Percentiles rank a stretch among this genome's conserved stretches.
Conservation (phyloP, 35 echinoderm and acorn worm genomes). For the Holothuria glaberrima region DNA sequence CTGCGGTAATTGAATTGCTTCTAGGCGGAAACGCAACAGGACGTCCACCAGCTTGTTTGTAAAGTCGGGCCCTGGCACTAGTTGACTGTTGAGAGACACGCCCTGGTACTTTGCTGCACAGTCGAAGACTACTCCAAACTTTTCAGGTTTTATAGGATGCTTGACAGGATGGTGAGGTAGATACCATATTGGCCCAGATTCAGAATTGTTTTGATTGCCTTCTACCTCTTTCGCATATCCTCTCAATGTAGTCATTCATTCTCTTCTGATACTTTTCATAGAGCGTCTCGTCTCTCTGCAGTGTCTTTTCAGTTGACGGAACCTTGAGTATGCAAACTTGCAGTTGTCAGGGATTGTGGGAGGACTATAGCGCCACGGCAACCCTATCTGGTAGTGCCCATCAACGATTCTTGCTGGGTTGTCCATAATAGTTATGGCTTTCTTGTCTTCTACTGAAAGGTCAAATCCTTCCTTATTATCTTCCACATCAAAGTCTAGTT, state of each 20-base stretch:
- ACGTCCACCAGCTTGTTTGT: slow-evolving; percentile 73
- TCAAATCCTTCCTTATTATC: not conserved
- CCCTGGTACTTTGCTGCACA: too few species aligned
- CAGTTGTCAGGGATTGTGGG: slow-evolving; percentile 68
- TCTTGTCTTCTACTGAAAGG: too few species aligned
- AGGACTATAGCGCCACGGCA: slow-evolving; percentile 46
- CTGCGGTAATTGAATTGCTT: slow-evolving; percentile 53
- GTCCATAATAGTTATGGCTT: too few species aligned
- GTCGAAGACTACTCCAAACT: slow-evolving; percentile 41
- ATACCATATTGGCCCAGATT: not conserved
- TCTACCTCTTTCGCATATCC: slow-evolving; percentile 42
- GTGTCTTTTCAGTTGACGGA: too few species aligned
- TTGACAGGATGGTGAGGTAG: slow-evolving; percentile 50
- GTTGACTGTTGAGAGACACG: slow-evolving; percentile 44
- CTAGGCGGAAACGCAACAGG: slow-evolving; percentile 42
- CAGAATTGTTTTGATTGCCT: not conserved
- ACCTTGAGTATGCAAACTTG: slow-evolving; percentile 7
- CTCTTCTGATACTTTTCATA: too few species aligned
- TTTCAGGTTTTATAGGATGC: slow-evolving; percentile 51
- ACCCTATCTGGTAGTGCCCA: slow-evolving; percentile 70
- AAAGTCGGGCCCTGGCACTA: slow-evolving; percentile 35
- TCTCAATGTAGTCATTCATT: slow-evolving; percentile 49
- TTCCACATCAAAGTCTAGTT: slow-evolving; percentile 41
- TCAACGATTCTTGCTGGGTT: slow-evolving; percentile 37
- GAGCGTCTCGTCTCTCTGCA: too few species aligned